Evolutionary conservation across 2,888 invertebrate species (phyloP).

Genomic region (Cerceris rybyensis): DNA sequence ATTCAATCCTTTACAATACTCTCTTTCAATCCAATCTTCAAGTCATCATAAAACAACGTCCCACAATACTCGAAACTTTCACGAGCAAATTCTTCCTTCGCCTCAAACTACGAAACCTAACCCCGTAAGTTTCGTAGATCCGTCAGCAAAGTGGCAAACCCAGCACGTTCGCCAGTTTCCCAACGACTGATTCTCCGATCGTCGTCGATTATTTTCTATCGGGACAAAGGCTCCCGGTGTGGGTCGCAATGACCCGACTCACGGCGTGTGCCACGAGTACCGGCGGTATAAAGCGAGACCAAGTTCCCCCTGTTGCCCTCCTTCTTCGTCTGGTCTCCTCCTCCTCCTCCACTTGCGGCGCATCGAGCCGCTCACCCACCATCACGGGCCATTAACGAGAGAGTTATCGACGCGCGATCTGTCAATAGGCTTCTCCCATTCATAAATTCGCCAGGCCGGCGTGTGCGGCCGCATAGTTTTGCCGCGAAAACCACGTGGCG

Average conservation of each 20-base stretch:
- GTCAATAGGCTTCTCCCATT: slow-evolving; percentile 77
- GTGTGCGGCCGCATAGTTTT: slow-evolving; percentile 70
- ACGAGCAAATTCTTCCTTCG: too few relatives aligned
- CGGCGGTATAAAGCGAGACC: slow-evolving; percentile 54
- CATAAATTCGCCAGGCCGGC: slow-evolving; percentile 72
- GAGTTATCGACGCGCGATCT: slow-evolving; percentile 75
- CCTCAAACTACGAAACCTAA: too few relatives aligned
- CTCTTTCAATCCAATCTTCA: too few relatives aligned
- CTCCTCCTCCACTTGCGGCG: slow-evolving; percentile 45
- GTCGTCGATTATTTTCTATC: slow-evolving; percentile 2
- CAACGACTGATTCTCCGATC: neutral
- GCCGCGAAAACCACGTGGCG: slow-evolving; percentile 72
- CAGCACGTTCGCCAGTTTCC: neutral
- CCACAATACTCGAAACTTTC: too few relatives aligned
- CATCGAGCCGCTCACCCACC: slow-evolving; percentile 63
- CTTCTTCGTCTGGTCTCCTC: slow-evolving; percentile 31
- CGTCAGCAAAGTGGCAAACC: too few relatives aligned
- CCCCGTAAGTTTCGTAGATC: too few relatives aligned
- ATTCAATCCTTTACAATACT: too few relatives aligned
- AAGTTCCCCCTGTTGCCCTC: slow-evolving; percentile 49
- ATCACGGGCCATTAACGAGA: slow-evolving; percentile 71
- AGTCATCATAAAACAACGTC: too few relatives aligned
- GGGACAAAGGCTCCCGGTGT: slow-evolving; percentile 13
- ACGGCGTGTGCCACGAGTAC: slow-evolving; percentile 45
- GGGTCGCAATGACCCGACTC: slow-evolving; percentile 10